These are phyloP conservation scores for Pangasius krempfi DNA, from an alignment of 2,797 vertebrate species.

Conservation along the genomic window DNA sequence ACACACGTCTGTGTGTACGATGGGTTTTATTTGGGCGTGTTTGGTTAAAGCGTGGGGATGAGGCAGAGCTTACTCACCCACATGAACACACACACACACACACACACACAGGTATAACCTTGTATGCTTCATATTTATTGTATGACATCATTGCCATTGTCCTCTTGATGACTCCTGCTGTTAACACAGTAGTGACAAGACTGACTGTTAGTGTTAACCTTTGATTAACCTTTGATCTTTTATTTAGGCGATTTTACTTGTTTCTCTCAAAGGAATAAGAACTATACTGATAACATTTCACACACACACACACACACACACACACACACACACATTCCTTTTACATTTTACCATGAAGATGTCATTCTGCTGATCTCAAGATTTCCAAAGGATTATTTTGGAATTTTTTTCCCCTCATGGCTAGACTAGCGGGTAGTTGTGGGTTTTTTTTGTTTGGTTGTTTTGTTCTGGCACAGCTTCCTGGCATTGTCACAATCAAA, in stretches of 20 bases:
- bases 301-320: background rate
- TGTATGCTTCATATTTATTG: slow-evolving; percentile 7
- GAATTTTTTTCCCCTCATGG: background rate
- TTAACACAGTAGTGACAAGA: background rate
- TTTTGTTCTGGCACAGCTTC: slow-evolving; percentile 12
- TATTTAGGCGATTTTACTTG: background rate
- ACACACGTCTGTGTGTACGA: slow-evolving; percentile 50
- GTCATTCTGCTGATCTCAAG: background rate
- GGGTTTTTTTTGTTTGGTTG: background rate
- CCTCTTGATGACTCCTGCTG: slow-evolving; percentile 28
- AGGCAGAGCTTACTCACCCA: slow-evolving; percentile 56
- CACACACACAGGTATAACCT: background rate
- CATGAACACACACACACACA: slow-evolving; percentile 28
- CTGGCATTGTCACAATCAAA: slow-evolving; percentile 33
- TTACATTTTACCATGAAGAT: background rate
- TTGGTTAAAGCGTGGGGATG: slow-evolving; percentile 45
- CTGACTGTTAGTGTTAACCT: background rate
- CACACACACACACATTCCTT: background rate
- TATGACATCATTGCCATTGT: slow-evolving; percentile 39
- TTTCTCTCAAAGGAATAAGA: background rate
- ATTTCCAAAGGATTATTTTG: background rate
- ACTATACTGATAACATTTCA: background rate
- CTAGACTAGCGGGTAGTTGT: background rate
- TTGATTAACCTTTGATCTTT: background rate
- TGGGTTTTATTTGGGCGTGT: slow-evolving; percentile 62